Evolutionary conservation across 2,888 invertebrate species (phyloP), one percentile per base, ranked within the genome.

Genomic region (Atethmia centrago): DNA sequence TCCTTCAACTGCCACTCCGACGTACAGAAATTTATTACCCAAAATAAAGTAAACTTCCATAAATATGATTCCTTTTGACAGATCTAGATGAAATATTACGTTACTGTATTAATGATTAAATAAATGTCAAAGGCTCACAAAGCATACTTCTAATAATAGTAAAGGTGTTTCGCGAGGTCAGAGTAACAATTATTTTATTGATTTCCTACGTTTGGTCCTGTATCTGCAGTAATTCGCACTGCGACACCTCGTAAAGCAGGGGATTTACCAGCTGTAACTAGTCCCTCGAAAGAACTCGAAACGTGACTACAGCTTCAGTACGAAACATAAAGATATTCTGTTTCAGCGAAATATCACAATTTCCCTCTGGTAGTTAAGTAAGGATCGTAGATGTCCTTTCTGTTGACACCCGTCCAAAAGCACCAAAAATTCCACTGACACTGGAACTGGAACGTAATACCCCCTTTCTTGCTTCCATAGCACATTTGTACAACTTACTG

Each of bases 381-480:
- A 81, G 85, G 80, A 77, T 80, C 71, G 76, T 84, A 69, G 78
- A 83, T 77, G 77, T 80, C 80, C 77, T 80, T 87, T 79, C 75
- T 79, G 80, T 88, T 92, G 92, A 92, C 91, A 84, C 73, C 64
- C 84, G 53, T 86, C 91, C 93, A 92, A 90, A 85, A 85, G 75
- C 82, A 81, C 77, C 83, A 83, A 84, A 85, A 79, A 76, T 87
- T 87, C 78, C 53, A 76, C 79, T 90, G 90, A 91, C 90, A 91
- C 90, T 91, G 90, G 88, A 87, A 91, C 90, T 91, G 90, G 88
- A 87, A 88, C 88, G 87, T 85, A 86, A 87, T 81, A 89, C 58
- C 70, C 68, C 70, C 66, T 58, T 86, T 85, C 71, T 88, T 82
- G 77, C 85, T 85, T 59, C 81, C 79, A 72, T 63, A 72, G 69